A percentile compares a stretch with the other conserved stretches of the same genome.
These are phyloP conservation scores for Metaphire vulgaris DNA, from an alignment of 1,140 invertebrate genomes.

Conservation along the genomic window DNA sequence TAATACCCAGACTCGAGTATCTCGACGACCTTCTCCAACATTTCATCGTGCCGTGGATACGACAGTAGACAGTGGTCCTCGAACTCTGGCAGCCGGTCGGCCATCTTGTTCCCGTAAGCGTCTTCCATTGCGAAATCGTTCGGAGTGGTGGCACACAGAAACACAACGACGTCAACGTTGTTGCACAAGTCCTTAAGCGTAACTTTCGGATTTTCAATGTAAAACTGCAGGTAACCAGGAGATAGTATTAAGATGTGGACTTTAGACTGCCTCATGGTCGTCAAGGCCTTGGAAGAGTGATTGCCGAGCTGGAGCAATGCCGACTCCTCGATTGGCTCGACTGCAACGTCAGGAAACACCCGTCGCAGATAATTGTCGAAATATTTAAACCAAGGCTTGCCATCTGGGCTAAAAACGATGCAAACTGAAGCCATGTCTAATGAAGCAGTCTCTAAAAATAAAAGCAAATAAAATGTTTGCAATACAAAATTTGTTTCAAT, in stretches of 20 bases:
- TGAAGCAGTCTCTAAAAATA: neutral
- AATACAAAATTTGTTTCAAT: too few species aligned
- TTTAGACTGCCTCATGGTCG: neutral
- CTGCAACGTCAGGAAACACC: neutral
- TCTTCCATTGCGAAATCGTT: neutral
- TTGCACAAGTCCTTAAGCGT: neutral
- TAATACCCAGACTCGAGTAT: neutral
- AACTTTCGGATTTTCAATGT: neutral
- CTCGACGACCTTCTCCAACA: neutral
- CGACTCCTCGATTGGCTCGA: neutral
- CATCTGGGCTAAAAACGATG: neutral
- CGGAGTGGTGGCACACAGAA: neutral
- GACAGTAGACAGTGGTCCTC: neutral
- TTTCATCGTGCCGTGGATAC: neutral
- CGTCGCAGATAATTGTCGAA: neutral
- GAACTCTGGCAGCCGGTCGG: neutral
- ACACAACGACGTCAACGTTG: neutral
- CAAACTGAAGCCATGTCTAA: neutral
- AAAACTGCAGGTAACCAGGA: neutral
- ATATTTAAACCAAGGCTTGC: neutral
- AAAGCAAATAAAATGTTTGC: too few species aligned
- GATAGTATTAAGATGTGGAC: neutral
- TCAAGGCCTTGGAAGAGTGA: neutral
- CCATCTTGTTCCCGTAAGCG: neutral
- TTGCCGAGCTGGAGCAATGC: neutral